phyloP scores from a whole-genome alignment of 2,113 vertebrate species.

The Rousettus leschenaultii region DNA sequence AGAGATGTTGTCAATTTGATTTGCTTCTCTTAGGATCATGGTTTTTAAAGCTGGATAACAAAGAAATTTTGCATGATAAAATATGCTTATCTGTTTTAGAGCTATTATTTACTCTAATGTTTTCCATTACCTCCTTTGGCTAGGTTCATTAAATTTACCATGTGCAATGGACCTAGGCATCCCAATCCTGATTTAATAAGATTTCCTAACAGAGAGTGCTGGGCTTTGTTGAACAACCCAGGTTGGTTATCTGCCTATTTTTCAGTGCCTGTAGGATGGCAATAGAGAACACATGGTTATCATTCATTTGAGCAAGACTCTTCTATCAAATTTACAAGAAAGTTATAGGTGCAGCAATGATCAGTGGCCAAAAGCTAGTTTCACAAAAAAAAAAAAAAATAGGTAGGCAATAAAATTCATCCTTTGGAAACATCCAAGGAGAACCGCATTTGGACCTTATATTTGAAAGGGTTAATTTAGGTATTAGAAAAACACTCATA shows the following conservation, averaged over 20 bases:
- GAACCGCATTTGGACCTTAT: background rate
- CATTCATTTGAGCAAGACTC: background rate
- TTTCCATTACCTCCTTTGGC: background rate
- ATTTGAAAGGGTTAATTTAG: background rate
- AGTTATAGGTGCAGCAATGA: background rate
- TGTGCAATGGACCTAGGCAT: background rate
- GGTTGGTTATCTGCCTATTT: background rate
- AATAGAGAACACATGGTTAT: background rate
- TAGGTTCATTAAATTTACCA: background rate
- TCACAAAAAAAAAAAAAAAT: background rate
- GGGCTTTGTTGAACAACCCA: background rate
- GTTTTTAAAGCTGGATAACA: background rate
- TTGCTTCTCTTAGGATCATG: background rate
- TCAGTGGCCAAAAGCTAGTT: background rate
- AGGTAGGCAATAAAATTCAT: background rate
- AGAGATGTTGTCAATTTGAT: constrained; percentile 33
- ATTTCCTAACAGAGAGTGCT: background rate
- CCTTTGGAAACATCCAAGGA: background rate
- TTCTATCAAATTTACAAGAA: background rate
- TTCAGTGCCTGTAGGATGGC: background rate
- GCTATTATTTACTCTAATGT: background rate
- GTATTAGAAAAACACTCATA: background rate
- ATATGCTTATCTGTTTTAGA: background rate
- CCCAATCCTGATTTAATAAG: background rate
- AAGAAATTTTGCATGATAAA: background rate